Evolutionary conservation across 2,888 invertebrate species (phyloP), one percentile per base, ranked within the genome.

Genomic region (Hemaris fuciformis): DNA sequence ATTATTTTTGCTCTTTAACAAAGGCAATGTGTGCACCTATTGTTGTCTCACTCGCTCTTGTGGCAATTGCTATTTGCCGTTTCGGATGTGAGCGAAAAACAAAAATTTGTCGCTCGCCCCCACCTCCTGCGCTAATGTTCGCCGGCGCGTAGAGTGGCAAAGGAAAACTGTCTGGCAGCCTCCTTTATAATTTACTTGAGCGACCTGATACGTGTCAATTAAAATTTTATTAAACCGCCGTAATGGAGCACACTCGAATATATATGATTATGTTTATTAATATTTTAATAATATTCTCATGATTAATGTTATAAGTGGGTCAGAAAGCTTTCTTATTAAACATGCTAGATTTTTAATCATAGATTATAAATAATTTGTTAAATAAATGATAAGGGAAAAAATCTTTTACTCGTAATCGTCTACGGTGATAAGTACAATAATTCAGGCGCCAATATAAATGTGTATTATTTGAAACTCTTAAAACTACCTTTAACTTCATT

Each of bases 1-100:
- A 93, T 92, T 91, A 92, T 92, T 92, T 92, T 91, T 91, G 88
- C 87, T 87, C 88, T 88, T 89, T 88, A 89, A 92, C 91, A 92
- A 92, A 87, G 79, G 91, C 85, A 89, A 89, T 88, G 89, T 88
- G 90, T 90, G 89, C 88, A 89, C 85, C 85, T 87, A 85, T 81
- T 80, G 84, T 89, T 81, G 88, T 89, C 91, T 85, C 88, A 80
- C 74, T 91, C 86, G 77, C 67, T 63, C 86, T 59, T 74, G 65
- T 64, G 58, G 68, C 65, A 64, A 68, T 57, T 57, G 46, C 64
- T 63, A 78, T 72, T 72, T 63, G 71, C 84, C 77, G 76, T 85
- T 79, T 85, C 85, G 70, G 71, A 76, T 74, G 77, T 78, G 82
- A 83, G 87, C 80, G 88, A 85, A 91, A 92, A 91, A 89, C 90